Evolutionary conservation across 2,797 vertebrate species (phyloP), one percentile per base, ranked within the genome.

Genomic region (Enteromius viviparus): DNA sequence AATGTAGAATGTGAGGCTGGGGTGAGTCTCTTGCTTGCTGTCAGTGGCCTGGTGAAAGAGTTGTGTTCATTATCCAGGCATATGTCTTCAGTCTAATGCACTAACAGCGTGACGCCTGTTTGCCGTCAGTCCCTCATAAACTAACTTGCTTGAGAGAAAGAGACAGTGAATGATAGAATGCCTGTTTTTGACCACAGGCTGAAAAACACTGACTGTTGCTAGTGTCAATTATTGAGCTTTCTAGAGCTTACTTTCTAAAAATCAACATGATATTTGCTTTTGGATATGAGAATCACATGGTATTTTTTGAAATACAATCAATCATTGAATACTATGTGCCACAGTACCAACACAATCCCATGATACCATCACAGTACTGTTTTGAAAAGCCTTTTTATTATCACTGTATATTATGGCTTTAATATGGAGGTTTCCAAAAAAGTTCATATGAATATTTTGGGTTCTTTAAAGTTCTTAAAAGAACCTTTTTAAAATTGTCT

Each of bases 31-130:
- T 49, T 74, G 14, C 8, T 42, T 65, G 21, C 70, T 75, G 60
- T 82, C 62, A 21, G 47, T 76, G 62, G 72, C n/a, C 47, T 66
- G 34, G 58, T 76, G 47, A 68, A 53, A 45, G 71, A 66, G 17
- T 55, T 82, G 58, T 82, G 71, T 82, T 76, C 34, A 76, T 82
- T 82, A 82, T 82, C 7, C 29, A 32, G 62, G 80, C 71, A 68
- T 68, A 32, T 76, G 80, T 76, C 60, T 68, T 82, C 47, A 29
- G 60, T 55, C n/a, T 76, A 76, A 40, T 53, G 80, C 62, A 55
- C 47, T 55, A 75, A 66, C 60, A 29, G 47, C 10, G 17, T 66
- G 71, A 82, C 45, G 34, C 34, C 80, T 66, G 47, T 82, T 76
- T 42, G 71, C 34, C 11, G 23, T 68, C 60, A 58, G 47, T 68